These are phyloP conservation scores for Formica exsecta DNA, from an alignment of 1,140 invertebrate genomes.

Conservation along the genomic window DNA sequence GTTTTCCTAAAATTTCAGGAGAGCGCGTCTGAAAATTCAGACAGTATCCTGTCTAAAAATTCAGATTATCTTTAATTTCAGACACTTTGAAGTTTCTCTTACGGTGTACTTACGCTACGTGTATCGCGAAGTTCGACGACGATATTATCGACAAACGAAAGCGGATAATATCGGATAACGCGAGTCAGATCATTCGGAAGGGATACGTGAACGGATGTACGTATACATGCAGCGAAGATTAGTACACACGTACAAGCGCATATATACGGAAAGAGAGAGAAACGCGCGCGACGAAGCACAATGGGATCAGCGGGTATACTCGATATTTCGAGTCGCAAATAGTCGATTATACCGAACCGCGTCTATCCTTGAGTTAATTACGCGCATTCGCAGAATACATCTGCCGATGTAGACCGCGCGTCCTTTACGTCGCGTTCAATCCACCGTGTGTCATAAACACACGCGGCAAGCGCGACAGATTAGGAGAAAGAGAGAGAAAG, in stretches of 20 bases:
- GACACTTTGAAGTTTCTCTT: too few relatives aligned
- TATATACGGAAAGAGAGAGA: neutral
- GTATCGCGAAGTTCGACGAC: too few relatives aligned
- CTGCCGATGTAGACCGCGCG: neutral
- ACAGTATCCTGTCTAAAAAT: too few relatives aligned
- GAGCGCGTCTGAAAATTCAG: too few relatives aligned
- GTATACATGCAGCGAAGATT: neutral
- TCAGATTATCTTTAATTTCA: too few relatives aligned
- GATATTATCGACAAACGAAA: neutral
- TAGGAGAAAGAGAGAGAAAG: too few relatives aligned
- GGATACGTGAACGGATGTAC: neutral
- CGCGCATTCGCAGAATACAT: conserved; percentile 4
- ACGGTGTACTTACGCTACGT: neutral
- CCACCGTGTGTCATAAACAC: conserved; percentile 36
- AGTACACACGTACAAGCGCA: too few relatives aligned
- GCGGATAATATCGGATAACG: neutral
- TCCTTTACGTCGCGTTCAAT: neutral
- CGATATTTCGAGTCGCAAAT: neutral
- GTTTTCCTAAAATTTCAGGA: too few relatives aligned
- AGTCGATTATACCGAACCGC: neutral
- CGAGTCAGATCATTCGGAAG: neutral
- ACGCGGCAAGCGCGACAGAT: neutral
- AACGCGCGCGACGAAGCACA: neutral
- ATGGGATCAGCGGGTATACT: neutral
- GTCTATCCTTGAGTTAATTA: conserved; percentile 19